Base-by-base conservation (phyloP, 2,888 invertebrate species). In the Metalampra italica region DNA sequence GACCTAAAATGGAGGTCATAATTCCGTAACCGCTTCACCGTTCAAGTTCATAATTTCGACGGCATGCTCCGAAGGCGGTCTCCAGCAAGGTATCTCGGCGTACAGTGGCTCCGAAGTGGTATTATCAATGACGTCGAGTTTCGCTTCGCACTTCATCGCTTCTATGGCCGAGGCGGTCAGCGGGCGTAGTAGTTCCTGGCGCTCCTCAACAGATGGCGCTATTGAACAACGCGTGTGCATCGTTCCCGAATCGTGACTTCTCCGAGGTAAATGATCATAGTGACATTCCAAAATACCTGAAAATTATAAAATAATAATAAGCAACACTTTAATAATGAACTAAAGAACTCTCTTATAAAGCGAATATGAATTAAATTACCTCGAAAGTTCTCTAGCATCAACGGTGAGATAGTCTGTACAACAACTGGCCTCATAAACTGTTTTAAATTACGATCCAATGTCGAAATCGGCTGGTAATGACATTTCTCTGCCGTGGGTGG, bases 11-110 rank as follows among this genome's bases (percentile, higher is more conserved):
- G 9, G 11, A n/a, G 36, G n/a, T 87, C 85, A 89, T 87, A 90
- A 88, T 66, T 90, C 90, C 1, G 90, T 90, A 2, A 90, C 79
- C 4, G 90, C 90, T 74, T 90, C 90, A 11, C 87, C 89, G 53
- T 86, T 87, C 32, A 78, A 52, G 55, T 85, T 87, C 14, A 89
- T 66, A 13, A 86, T 73, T 71, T 84, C 89, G 52, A 83, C 71
- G 1, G 88, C 85, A 56, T 85, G 84, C 61, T 85, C 87, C n/a
- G 86, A 86, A 22, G 83, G 82, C 32, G 89, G 86, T 63, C 82
- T 68, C 87, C 86, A 90, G 55, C 82, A 85, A 42, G 93, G 93
- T 52, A 93, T 93, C 78, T 93, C 93, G 52, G 93, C 93, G 63
- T 93, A 93, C 22, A 93, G 75, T 44, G 93, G 93, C 66, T 93